Evolutionary conservation across 2,888 invertebrate genomes (phyloP), one percentile per base, ranked within the genome.

Genomic region (Pterobdella sp.): DNA sequence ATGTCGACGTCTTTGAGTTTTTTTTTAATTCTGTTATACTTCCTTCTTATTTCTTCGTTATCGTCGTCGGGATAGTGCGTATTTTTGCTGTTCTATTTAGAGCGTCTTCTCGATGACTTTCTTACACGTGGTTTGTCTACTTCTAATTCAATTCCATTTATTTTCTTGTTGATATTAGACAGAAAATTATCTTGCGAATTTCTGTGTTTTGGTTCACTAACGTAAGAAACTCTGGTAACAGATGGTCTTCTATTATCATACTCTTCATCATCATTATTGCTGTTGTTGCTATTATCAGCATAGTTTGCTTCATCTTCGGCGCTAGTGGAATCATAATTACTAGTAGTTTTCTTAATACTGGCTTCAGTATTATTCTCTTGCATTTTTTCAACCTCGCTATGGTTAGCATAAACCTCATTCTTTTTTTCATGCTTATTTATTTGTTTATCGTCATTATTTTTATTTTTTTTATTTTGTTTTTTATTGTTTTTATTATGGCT

Each of bases 1-100:
- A 56, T 34, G 60, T 71, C 71, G 22, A 71, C 56, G 22, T 71
- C 71, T 63, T 71, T 56, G 60, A 42, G 42, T n/a, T n/a, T n/a
- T n/a, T n/a, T n/a, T n/a, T n/a, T n/a, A n/a, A n/a, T n/a, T n/a
- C n/a, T n/a, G n/a, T n/a, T n/a, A n/a, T n/a, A n/a, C n/a, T n/a
- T n/a, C n/a, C n/a, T n/a, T n/a, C n/a, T n/a, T n/a, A n/a, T n/a
- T n/a, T n/a, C n/a, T n/a, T n/a, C n/a, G n/a, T n/a, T n/a, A n/a
- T n/a, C n/a, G n/a, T n/a, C n/a, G n/a, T n/a, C n/a, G n/a, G n/a
- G n/a, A n/a, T n/a, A n/a, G n/a, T n/a, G n/a, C n/a, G n/a, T n/a
- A n/a, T n/a, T n/a, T n/a, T n/a, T n/a, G n/a, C n/a, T n/a, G n/a
- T n/a, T n/a, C n/a, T n/a, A n/a, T n/a, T n/a, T n/a, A n/a, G n/a